phyloP scores from a whole-genome alignment of 2,113 vertebrate species.

The Atractosteus spatula region DNA sequence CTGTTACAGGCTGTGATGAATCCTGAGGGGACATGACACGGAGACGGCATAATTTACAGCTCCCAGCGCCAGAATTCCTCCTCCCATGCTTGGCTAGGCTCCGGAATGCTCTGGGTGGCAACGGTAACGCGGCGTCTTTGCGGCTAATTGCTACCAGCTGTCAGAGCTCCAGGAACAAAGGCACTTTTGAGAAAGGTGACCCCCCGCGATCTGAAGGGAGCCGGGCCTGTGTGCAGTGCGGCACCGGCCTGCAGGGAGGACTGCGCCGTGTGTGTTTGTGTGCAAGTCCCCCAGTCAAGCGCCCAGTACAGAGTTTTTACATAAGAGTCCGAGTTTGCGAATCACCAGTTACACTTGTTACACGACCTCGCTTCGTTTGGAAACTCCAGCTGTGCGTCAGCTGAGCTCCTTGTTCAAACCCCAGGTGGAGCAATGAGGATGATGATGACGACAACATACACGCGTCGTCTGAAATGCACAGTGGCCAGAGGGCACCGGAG shows the following conservation, averaged over 20 bases:
- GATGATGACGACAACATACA: no score
- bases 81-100: constrained; percentile 36
- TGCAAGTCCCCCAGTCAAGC: no score
- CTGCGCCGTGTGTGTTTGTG: constrained; percentile 54
- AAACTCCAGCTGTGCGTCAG: no score
- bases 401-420: no score
- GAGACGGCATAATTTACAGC: constrained; percentile 37
- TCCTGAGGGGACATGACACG: constrained; percentile 3
- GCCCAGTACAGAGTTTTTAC: no score
- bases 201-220: constrained; percentile 54
- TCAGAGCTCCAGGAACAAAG: constrained; percentile 57
- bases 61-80: constrained; percentile 28
- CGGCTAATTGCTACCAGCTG: constrained; percentile 72
- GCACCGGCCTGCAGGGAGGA: no score
- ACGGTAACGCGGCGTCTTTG: constrained; percentile 52
- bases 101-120: constrained; percentile 50
- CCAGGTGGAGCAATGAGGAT: no score
- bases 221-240: constrained; percentile 58
- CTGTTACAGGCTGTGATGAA: not conserved
- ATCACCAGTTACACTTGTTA: no score
- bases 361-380: no score
- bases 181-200: constrained; percentile 65
- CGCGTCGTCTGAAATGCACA: no score
- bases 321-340: no score
- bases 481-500: no score